A percentile compares a stretch with the other conserved stretches of the same genome.
Evolutionary conservation across 1,140 invertebrate species (phyloP).

Genomic region (Drosophila baimaii): DNA sequence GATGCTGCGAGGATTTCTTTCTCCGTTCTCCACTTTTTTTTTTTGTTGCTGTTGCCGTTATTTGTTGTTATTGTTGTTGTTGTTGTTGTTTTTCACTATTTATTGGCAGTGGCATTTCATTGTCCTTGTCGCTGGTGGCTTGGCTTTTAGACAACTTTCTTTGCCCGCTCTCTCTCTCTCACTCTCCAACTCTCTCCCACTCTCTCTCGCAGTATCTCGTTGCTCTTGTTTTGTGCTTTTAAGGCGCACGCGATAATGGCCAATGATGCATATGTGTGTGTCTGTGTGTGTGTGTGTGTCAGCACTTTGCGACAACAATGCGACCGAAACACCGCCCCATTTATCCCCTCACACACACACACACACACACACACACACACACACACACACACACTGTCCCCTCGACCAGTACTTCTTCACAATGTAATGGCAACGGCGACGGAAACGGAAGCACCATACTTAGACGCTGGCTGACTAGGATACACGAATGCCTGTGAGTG

Average conservation of each 20-base stretch:
- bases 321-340: constrained; percentile 30
- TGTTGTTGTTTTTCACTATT: constrained; percentile 60
- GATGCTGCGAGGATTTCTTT: constrained; percentile 30
- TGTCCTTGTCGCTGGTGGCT: constrained; percentile 69
- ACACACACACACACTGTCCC: constrained; percentile 15
- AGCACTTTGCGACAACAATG: constrained; percentile 76
- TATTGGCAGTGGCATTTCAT: constrained; percentile 72
- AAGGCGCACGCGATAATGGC: constrained; percentile 75
- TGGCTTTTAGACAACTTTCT: constrained; percentile 81
- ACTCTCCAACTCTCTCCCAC: not conserved
- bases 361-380: constrained; percentile 21
- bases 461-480: constrained; percentile 52
- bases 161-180: constrained; percentile 28
- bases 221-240: constrained; percentile 61
- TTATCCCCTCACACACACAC: constrained; percentile 13
- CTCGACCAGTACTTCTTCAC: constrained; percentile 34
- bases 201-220: constrained; percentile 24
- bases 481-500: not conserved
- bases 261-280: constrained; percentile 68
- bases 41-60: constrained; percentile 20
- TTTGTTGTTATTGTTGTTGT: constrained; percentile 20
- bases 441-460: constrained; percentile 78
- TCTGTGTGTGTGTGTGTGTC: constrained; percentile 40
- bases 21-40: constrained; percentile 12
- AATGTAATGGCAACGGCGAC: constrained; percentile 65